Conservation (phyloP, 2,113 vertebrate species). For the Gopherus flavomarginatus region DNA sequence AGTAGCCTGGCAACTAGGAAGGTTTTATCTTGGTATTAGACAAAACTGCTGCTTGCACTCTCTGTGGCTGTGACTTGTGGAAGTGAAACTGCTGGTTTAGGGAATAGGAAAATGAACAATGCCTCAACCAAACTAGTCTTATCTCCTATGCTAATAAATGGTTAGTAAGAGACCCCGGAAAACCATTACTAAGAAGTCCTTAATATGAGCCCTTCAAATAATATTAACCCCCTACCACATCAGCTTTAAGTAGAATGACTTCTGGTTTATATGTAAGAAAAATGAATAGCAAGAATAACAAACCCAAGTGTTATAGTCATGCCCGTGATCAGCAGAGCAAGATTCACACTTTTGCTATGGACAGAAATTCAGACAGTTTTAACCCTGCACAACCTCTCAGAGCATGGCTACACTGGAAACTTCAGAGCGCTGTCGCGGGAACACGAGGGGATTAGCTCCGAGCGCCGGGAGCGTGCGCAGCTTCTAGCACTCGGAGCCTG, state of each 20-base stretch:
- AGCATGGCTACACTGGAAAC: too few relatives aligned
- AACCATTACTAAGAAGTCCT: neutral
- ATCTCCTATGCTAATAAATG: neutral
- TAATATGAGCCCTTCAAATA: neutral
- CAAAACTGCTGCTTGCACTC: neutral
- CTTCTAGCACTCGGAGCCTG: too few relatives aligned
- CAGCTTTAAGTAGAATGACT: accelerated
- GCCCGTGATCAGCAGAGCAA: neutral
- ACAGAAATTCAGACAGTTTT: neutral
- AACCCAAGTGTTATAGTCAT: neutral
- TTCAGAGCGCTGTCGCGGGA: too few relatives aligned
- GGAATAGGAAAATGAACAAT: neutral
- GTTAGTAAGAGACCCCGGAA: accelerated
- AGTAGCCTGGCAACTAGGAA: neutral
- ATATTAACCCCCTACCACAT: neutral
- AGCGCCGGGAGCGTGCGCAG: too few relatives aligned
- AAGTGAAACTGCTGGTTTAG: too few relatives aligned
- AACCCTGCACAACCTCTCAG: neutral
- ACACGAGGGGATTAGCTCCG: too few relatives aligned
- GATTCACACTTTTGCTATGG: accelerated
- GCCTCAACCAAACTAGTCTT: neutral
- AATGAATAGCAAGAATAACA: neutral
- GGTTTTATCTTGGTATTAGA: neutral
- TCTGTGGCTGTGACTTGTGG: neutral
- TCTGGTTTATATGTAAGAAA: accelerated